Evolutionary conservation across 2,797 vertebrate genomes (phyloP).

Genomic region (Botia kubotai): DNA sequence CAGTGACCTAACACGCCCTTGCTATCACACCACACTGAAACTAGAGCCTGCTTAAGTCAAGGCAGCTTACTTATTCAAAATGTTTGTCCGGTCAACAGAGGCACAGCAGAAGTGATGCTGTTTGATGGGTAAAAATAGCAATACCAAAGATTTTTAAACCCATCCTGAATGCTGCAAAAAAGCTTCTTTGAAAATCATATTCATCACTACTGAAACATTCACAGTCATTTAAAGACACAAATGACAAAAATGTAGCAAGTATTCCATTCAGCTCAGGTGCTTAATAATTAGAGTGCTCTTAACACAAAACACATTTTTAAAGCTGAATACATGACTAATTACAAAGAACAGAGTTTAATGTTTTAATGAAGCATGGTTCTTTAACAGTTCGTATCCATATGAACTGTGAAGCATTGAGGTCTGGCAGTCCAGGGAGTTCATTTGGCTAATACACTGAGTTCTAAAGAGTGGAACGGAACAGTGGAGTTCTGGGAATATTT

Average conservation of each 20-base stretch:
- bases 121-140: not conserved
- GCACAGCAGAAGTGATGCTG: not conserved
- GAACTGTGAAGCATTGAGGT: constrained; percentile 47
- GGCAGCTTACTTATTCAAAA: constrained; percentile 41
- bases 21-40: constrained; percentile 31
- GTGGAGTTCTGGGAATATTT: constrained; percentile 61
- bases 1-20: not conserved
- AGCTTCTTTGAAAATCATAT: not conserved
- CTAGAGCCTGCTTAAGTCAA: constrained; percentile 44
- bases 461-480: constrained; percentile 56
- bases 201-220: not conserved
- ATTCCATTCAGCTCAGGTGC: not conserved
- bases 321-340: not conserved
- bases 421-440: constrained; percentile 56
- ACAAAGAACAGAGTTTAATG: not conserved
- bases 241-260: not conserved
- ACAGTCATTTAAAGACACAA: not conserved
- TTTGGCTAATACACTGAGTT: constrained; percentile 65
- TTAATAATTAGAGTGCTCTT: not conserved
- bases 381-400: constrained; percentile 43
- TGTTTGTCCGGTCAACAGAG: constrained; percentile 4
- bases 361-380: constrained; percentile 23
- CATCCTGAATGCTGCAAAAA: not conserved
- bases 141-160: not conserved
- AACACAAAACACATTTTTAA: constrained; percentile 16